Conservation (phyloP, 2,888 invertebrate species). For the Agrilus cyanescens region DNA sequence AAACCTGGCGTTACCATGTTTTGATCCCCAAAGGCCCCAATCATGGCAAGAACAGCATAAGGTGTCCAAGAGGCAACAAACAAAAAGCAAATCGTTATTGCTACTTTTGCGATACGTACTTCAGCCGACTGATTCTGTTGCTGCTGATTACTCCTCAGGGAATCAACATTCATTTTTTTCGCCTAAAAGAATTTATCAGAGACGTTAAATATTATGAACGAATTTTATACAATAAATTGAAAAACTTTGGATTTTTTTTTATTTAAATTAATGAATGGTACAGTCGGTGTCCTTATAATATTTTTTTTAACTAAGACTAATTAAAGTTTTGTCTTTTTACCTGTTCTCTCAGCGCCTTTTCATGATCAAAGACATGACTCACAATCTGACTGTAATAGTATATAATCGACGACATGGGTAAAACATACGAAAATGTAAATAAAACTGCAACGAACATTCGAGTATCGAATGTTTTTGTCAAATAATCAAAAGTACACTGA, state of each 20-base stretch:
- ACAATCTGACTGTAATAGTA: conserved; percentile 81
- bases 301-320: conserved; percentile 1
- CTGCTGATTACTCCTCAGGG: conserved; percentile 59
- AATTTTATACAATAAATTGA: not conserved
- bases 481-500: conserved; percentile 72
- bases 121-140: conserved; percentile 61
- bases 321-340: conserved; percentile 25
- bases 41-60: conserved; percentile 71
- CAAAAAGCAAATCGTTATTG: conserved; percentile 74
- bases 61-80: conserved; percentile 86
- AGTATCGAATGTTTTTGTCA: conserved; percentile 67
- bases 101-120: conserved; percentile 77
- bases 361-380: conserved; percentile 76
- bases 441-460: conserved; percentile 65
- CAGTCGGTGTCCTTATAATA: not conserved
- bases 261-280: not conserved
- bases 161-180: conserved; percentile 86
- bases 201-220: conserved; percentile 5
- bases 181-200: conserved; percentile 48
- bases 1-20: conserved; percentile 60
- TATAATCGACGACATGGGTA: conserved; percentile 66
- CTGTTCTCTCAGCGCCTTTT: conserved; percentile 65
- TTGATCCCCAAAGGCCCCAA: conserved; percentile 71
- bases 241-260: not conserved
- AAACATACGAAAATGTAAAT: conserved; percentile 63